These are phyloP conservation scores for Bambusicola thoracicus DNA, from an alignment of 2,113 vertebrate species.

Conservation along the genomic window DNA sequence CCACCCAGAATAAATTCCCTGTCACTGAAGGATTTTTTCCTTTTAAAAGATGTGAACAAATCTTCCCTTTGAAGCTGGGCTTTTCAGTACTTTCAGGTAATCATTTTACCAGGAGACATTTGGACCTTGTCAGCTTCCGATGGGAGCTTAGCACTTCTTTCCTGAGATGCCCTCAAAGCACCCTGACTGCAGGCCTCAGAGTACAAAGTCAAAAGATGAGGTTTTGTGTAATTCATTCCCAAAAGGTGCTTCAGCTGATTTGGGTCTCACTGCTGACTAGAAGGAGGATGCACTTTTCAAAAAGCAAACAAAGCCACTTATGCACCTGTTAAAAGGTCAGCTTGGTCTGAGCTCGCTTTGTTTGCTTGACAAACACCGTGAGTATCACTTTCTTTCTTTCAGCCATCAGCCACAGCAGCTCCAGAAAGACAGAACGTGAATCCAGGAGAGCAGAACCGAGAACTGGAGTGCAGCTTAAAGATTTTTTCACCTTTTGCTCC, in stretches of 20 bases:
- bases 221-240: background rate
- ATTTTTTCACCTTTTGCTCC: slow-evolving; percentile 67
- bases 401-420: slow-evolving; percentile 7
- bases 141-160: background rate
- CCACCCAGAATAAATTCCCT: background rate
- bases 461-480: slow-evolving; percentile 49
- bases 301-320: slow-evolving; percentile 34
- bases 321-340: background rate
- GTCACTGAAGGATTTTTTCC: background rate
- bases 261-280: background rate
- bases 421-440: slow-evolving; percentile 37
- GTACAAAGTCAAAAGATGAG: background rate
- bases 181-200: background rate
- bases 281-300: slow-evolving; percentile 28
- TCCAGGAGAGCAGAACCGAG: slow-evolving; percentile 57
- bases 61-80: background rate
- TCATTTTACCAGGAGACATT: background rate
- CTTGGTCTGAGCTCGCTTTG: slow-evolving; percentile 21
- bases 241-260: background rate
- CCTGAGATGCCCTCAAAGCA: background rate
- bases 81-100: background rate
- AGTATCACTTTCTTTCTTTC: slow-evolving; percentile 67
- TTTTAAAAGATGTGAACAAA: background rate
- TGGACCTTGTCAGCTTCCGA: background rate
- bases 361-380: slow-evolving; percentile 43